Evolutionary conservation across 92 coral and sea anemone species (phyloP), one percentile per base, ranked within the genome.

Genomic region (Zoanthus sansibaricus): DNA sequence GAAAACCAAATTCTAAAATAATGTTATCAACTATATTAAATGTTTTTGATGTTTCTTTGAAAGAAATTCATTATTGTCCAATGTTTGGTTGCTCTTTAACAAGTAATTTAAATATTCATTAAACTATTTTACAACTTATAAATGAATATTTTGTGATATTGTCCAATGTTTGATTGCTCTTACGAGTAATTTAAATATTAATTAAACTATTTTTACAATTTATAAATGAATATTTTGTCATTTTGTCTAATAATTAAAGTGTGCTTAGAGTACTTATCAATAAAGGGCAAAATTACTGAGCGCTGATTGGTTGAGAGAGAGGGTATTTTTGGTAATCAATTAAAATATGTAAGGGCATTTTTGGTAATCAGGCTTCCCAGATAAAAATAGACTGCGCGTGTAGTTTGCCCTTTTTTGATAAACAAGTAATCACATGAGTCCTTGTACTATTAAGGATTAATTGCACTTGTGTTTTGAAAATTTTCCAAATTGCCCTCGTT

Each of bases 231-330:
- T 15, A 58, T 0, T 58, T 58, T 58, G 64, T 58, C 20, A 58
- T 58, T 58, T 58, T 52, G 64, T 58, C 64, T 15, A 58, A 58
- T 58, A 58, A 58, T 58, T 58, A 15, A 58, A 58, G 64, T 58
- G 64, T 58, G 64, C 64, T 58, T 58, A 58, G 64, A 58, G 64
- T 58, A 56, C 64, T 56, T 56, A 56, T 56, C 64, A 56, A 56
- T 56, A 56, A 56, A 56, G 64, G 20, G 64, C 64, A 56, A 56
- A 56, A 56, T 56, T 56, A 56, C 18, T 56, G 64, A 56, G 64
- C 64, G 15, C 64, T 56, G 64, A 56, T 56, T 56, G 64, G 64
- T 56, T 56, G 64, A 56, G 64, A 56, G 64, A 56, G 18, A 56
- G 64, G 64, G 64, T 56, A 56, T 56, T 56, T 56, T 56, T 56